Evolutionary conservation across 2,113 vertebrate species (phyloP).

Genomic region (Pleuronectes platessa): DNA sequence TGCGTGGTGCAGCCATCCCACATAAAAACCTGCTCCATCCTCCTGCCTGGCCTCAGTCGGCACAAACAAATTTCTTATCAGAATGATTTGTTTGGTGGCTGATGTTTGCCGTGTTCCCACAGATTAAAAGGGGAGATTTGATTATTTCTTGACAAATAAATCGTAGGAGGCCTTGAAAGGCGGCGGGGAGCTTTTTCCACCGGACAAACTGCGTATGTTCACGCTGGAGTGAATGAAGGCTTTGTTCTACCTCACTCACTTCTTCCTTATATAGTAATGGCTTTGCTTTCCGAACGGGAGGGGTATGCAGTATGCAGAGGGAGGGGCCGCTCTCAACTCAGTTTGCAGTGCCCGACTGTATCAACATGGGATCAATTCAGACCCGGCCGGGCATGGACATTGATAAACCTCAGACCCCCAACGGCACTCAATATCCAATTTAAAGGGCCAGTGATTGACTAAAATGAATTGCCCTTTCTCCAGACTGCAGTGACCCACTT

Average conservation of each 20-base stretch:
- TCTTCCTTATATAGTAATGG: slow-evolving; percentile 70
- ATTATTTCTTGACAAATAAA: slow-evolving; percentile 71
- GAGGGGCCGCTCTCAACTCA: slow-evolving; percentile 32
- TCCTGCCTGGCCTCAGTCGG: slow-evolving; percentile 18
- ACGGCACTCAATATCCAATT: slow-evolving; percentile 79
- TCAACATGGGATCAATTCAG: slow-evolving; percentile 74
- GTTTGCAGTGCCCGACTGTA: slow-evolving; percentile 69
- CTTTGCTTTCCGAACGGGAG: slow-evolving; percentile 56
- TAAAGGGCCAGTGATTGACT: slow-evolving; percentile 78
- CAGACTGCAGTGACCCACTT: slow-evolving; percentile 51
- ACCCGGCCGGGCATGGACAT: slow-evolving; percentile 72
- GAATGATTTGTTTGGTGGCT: slow-evolving; percentile 62
- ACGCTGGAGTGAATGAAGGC: slow-evolving; percentile 53
- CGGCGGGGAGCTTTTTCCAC: slow-evolving; percentile 30
- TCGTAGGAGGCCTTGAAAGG: slow-evolving; percentile 45
- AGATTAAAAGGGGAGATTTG: slow-evolving; percentile 72
- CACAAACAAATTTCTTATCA: slow-evolving; percentile 62
- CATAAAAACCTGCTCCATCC: slow-evolving; percentile 42
- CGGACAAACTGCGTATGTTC: slow-evolving; percentile 56
- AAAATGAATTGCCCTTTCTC: slow-evolving; percentile 75
- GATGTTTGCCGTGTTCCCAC: slow-evolving; percentile 57
- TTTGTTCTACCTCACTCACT: slow-evolving; percentile 66
- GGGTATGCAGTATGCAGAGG: slow-evolving; percentile 48
- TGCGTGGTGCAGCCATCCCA: slow-evolving; percentile 37
- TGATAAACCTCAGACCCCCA: slow-evolving; percentile 75